These are phyloP conservation scores for Propithecus deckenii DNA, from an alignment of 2,797 vertebrate genomes.

Conservation along the genomic window DNA sequence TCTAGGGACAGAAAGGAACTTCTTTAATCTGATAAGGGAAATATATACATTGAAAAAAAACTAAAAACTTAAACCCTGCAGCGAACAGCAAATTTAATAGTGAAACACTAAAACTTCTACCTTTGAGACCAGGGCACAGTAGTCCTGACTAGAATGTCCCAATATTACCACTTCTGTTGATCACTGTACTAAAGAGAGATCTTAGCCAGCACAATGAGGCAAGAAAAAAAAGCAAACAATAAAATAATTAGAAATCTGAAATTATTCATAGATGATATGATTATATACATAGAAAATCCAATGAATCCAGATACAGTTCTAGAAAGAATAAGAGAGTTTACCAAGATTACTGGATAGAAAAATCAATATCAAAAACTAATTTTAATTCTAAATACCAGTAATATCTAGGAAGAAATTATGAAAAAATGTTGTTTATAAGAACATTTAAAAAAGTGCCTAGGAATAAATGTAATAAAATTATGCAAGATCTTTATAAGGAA, in stretches of 20 bases:
- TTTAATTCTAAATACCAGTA: background rate
- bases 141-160: background rate
- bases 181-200: background rate
- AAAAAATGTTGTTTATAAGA: background rate
- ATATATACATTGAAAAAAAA: background rate
- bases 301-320: background rate
- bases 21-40: background rate
- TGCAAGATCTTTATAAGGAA: background rate
- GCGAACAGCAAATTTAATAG: background rate
- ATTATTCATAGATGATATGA: background rate
- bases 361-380: background rate
- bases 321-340: background rate
- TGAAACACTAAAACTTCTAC: background rate
- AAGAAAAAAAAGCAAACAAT: background rate
- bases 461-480: background rate
- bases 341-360: background rate
- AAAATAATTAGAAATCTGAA: background rate
- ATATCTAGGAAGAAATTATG: background rate
- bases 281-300: background rate
- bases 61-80: background rate
- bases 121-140: background rate
- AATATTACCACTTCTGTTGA: background rate
- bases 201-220: background rate
- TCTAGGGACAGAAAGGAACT: background rate
- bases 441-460: background rate